Base-by-base conservation (phyloP, 2,113 vertebrate genomes). In the Atrichornis clamosus region DNA sequence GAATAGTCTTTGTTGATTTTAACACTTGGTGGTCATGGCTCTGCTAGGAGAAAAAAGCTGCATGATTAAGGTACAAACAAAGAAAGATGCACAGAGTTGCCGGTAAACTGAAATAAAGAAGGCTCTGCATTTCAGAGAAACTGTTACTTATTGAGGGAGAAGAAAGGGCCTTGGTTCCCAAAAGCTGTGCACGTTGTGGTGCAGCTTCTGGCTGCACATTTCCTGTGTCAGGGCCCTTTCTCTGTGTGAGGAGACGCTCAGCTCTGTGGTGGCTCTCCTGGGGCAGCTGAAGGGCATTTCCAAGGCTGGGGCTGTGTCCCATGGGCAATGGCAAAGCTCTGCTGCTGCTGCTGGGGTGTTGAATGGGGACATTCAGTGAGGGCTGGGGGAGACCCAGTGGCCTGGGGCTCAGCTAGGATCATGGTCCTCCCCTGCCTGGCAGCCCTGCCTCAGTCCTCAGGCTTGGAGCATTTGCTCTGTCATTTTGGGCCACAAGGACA, bases 1-100 rank as follows among this genome's bases (percentile, higher is more conserved):
- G 87, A 95, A 84, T 69, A 35, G n/a, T 59, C 35, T n/a, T 85
- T 69, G 78, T 41, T 81, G 82, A 41, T 89, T 95, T 96, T 97
- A 97, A 93, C 70, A 27, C 80, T 89, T 90, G 44, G 44, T 76
- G 15, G 15, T 60, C 64, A 24, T 47, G 64, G 52, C 33, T 70
- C 44, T 47, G 33, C 47, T 49, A 15, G 11, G 78, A 86, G 62
- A 44, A 68, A 83, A 64, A 74, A 63, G 13, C 37, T 56, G 22
- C 52, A 18, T 15, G 35, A 44, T 42, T 75, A 80, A 63, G 63
- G 26, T 64, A 35, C 16, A 28, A 70, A 39, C 13, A 49, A n/a
- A 30, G 44, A 58, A 46, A 49, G 37, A 41, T 78, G 30, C 56
- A 35, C 26, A n/a, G 75, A 22, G 42, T 24, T 41, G 41, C 7